These are phyloP conservation scores for Drosophila kambysellisi DNA, from an alignment of 2,888 invertebrate genomes.

Conservation along the genomic window DNA sequence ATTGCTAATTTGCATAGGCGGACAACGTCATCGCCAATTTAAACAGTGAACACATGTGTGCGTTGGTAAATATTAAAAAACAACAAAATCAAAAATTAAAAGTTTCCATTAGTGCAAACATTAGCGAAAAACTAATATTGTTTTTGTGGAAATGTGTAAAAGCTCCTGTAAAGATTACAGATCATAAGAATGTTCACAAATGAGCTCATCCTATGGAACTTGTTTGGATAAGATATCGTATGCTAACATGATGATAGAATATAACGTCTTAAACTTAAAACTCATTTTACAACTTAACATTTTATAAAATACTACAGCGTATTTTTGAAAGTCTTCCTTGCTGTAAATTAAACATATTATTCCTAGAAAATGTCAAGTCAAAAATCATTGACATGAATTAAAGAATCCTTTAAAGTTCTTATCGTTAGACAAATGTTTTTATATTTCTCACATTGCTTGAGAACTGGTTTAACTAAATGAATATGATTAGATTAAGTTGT, in stretches of 20 bases:
- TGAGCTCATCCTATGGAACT: neutral
- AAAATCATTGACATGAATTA: neutral
- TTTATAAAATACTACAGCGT: neutral
- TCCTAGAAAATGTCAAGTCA: neutral
- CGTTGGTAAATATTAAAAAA: conserved; percentile 13
- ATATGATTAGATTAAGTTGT: conserved; percentile 26
- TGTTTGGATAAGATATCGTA: neutral
- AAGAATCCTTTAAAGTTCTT: neutral
- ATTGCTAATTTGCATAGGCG: conserved; percentile 67
- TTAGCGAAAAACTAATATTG: conserved; percentile 31
- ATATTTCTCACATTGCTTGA: neutral
- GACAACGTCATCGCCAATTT: conserved; percentile 69
- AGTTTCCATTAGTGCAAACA: conserved; percentile 40
- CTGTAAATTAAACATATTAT: neutral
- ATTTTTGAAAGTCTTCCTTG: neutral
- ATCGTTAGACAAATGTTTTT: neutral
- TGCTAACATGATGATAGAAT: no score
- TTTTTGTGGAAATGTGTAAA: conserved; percentile 15
- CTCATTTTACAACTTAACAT: neutral
- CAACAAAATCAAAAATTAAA: conserved; percentile 1
- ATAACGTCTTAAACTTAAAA: neutral
- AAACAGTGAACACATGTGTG: conserved; percentile 26
- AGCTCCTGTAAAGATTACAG: conserved; percentile 9
- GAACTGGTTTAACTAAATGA: conserved; percentile 20
- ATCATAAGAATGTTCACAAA: conserved; percentile 18